Evolutionary conservation across 2,113 vertebrate species (phyloP), one percentile per base, ranked within the genome.

Genomic region (Condylura cristata): DNA sequence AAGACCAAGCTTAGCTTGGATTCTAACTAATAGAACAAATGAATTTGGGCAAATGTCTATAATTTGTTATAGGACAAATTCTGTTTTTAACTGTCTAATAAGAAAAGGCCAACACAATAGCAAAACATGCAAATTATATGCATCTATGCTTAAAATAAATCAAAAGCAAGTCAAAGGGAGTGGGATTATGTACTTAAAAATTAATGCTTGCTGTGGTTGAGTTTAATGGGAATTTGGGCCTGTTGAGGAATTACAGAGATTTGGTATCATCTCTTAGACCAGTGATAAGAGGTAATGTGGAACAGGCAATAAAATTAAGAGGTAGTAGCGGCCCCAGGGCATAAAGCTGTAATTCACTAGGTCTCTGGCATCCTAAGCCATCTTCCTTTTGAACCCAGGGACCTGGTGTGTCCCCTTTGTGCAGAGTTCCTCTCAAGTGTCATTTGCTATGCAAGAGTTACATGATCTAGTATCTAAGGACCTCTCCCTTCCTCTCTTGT

Each of bases 121-220:
- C 46, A 95, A 93, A 88, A 61, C 60, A 58, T 61, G 26, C 7
- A 90, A 74, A 90, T 65, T 65, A 48, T 44, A 92, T 58, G 37
- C 32, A 13, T 86, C 75, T 56, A 8, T 83, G 70, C 58, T 93
- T 93, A 79, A 76, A 92, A 84, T 51, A 94, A 85, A 89, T 68
- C 74, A 89, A 78, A 10, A 78, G 28, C n/a, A 66, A 84, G 76
- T 44, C 66, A 82, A 87, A 90, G 30, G 58, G 90, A 84, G 84
- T 93, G 10, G 84, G 11, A 61, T 39, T 87, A 83, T 76, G 34
- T 17, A n/a, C n/a, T 74, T 46, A 81, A 90, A 92, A 86, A 86
- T 86, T 74, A 72, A 17, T n/a, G 34, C 68, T 78, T 68, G 79
- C 66, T 53, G 51, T 61, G 48, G 30, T 30, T 83, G 72, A n/a